A percentile compares a stretch with the other conserved stretches of the same genome.
Conservation (phyloP, 2,888 invertebrate species). For the Xylophagus ater region DNA sequence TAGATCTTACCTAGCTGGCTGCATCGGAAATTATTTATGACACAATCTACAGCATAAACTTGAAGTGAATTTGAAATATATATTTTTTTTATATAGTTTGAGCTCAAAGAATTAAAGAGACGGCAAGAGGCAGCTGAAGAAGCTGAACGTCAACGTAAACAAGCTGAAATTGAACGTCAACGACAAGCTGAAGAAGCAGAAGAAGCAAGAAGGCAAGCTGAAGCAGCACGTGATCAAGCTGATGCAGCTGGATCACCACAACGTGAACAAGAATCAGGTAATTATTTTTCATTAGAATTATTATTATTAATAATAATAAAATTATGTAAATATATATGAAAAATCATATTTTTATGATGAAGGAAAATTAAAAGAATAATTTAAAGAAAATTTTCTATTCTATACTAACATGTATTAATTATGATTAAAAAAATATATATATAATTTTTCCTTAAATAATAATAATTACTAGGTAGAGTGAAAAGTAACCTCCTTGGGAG, state of each 20-base stretch:
- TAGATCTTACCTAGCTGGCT: too few relatives aligned
- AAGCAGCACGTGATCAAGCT: constrained; percentile 32
- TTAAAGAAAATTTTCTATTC: too few relatives aligned
- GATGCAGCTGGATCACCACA: constrained; percentile 32
- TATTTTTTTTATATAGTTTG: constrained; percentile 57
- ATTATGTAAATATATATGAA: too few relatives aligned
- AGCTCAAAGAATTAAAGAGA: constrained; percentile 89
- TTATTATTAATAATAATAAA: too few relatives aligned
- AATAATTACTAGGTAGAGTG: too few relatives aligned
- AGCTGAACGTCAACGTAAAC: constrained; percentile 60
- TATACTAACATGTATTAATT: background rate
- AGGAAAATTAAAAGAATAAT: constrained; percentile 6
- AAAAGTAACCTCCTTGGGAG: too few relatives aligned
- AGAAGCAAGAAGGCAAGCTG: constrained; percentile 34
- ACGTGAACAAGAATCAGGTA: constrained; percentile 33
- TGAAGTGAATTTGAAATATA: too few relatives aligned
- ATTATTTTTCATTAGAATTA: constrained; percentile 11
- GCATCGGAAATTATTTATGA: too few relatives aligned
- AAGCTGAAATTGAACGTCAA: constrained; percentile 43
- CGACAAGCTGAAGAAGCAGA: constrained; percentile 46
- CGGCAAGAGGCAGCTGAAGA: constrained; percentile 77
- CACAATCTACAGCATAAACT: too few relatives aligned
- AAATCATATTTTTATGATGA: constrained; percentile 7
- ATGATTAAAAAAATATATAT: background rate
- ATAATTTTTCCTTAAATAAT: too few relatives aligned